These are phyloP conservation scores for Artibeus jamaicensis DNA, from an alignment of 2,797 vertebrate genomes.

Conservation along the genomic window DNA sequence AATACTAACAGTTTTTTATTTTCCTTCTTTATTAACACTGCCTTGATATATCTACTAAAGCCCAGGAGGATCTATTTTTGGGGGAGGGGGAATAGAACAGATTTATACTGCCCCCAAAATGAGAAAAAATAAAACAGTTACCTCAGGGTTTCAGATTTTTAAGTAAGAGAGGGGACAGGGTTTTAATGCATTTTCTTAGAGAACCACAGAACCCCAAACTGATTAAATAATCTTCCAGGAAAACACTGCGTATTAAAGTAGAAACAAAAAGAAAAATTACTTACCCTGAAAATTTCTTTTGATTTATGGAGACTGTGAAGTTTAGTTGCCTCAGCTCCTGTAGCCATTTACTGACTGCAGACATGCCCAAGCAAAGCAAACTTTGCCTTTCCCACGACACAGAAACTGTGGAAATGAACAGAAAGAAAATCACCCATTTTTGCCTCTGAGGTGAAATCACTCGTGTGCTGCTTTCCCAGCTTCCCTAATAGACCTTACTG, in stretches of 20 bases:
- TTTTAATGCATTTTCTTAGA: slow-evolving; percentile 58
- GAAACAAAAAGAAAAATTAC: slow-evolving; percentile 68
- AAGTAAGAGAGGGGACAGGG: slow-evolving; percentile 22
- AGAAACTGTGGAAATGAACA: slow-evolving; percentile 58
- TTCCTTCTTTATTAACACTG: slow-evolving; percentile 61
- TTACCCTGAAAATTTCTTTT: slow-evolving; percentile 75
- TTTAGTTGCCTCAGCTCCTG: slow-evolving; percentile 60
- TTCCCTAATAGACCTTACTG: slow-evolving; percentile 35
- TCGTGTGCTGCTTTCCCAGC: slow-evolving; percentile 50
- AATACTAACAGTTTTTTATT: slow-evolving; percentile 64
- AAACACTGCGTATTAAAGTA: slow-evolving; percentile 60
- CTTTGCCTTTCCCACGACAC: slow-evolving; percentile 67
- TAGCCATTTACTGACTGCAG: slow-evolving; percentile 43
- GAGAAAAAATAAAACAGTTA: slow-evolving; percentile 29
- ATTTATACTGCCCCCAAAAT: slow-evolving; percentile 15
- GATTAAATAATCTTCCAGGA: slow-evolving; percentile 58
- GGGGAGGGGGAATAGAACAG: background rate
- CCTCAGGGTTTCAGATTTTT: slow-evolving; percentile 32
- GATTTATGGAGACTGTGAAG: slow-evolving; percentile 56
- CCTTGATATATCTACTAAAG: slow-evolving; percentile 51
- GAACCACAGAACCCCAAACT: slow-evolving; percentile 59
- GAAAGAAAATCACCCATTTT: slow-evolving; percentile 65
- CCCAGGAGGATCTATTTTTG: background rate
- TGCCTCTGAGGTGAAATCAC: slow-evolving; percentile 63
- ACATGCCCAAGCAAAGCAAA: slow-evolving; percentile 53